A percentile compares a stretch with the other conserved stretches of the same genome.
These are phyloP conservation scores for Trachymyrmex septentrionalis DNA, from an alignment of 1,140 invertebrate species.

Conservation along the genomic window DNA sequence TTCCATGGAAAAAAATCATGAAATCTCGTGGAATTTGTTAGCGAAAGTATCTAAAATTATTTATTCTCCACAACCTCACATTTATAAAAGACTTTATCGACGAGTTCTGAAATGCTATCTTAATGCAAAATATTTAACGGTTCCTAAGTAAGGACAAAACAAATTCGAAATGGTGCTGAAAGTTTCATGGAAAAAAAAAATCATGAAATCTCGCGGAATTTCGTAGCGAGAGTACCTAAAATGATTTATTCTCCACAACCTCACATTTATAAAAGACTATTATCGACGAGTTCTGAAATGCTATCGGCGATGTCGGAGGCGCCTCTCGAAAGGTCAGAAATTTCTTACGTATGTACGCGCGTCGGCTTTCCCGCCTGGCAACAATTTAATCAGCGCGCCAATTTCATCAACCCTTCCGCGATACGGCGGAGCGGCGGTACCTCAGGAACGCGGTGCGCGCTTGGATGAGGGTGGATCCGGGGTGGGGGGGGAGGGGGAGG, in stretches of 20 bases:
- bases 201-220: neutral
- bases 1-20: no score
- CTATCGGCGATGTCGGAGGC: neutral
- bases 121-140: no score
- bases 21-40: neutral
- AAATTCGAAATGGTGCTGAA: no score
- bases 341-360: conserved; percentile 60
- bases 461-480: neutral
- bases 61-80: neutral
- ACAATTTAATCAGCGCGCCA: conserved; percentile 76
- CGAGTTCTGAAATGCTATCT: neutral
- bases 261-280: neutral
- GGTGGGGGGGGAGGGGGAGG: no score
- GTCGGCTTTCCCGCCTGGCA: conserved; percentile 63
- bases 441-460: conserved; percentile 70
- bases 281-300: neutral
- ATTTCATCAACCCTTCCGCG: conserved; percentile 74
- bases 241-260: neutral
- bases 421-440: conserved; percentile 61
- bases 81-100: neutral
- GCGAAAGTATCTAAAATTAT: no score
- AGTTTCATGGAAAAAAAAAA: no score
- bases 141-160: no score
- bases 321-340: conserved; percentile 35
- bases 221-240: no score